phyloP scores from a whole-genome alignment of 2,113 vertebrate species.

The Emydura subglobosa region DNA sequence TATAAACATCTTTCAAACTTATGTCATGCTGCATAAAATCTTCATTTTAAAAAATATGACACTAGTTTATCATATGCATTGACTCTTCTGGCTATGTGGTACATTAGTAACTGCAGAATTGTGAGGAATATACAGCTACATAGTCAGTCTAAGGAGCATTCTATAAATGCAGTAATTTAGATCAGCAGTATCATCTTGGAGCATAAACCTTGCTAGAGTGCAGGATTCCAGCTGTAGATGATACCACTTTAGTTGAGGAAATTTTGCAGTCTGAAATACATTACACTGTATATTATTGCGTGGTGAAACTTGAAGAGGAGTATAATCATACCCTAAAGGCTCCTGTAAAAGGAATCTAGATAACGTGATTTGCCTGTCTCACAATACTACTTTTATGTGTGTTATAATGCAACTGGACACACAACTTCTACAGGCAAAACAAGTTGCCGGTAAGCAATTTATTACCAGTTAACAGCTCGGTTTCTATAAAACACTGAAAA shows the following conservation, averaged over 20 bases:
- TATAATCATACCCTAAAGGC: not conserved
- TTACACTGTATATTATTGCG: not conserved
- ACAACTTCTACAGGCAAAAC: not conserved
- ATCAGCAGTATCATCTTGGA: constrained; percentile 31
- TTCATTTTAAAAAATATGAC: not conserved
- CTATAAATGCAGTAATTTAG: constrained; percentile 56
- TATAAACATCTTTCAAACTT: not conserved
- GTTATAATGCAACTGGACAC: not conserved
- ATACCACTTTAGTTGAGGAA: constrained; percentile 22
- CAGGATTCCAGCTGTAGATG: constrained; percentile 38
- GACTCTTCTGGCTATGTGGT: not conserved
- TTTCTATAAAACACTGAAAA: not conserved
- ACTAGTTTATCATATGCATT: not conserved
- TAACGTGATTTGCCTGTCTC: not conserved
- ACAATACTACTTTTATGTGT: not conserved
- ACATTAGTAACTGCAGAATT: constrained; percentile 12
- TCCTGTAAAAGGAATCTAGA: not conserved
- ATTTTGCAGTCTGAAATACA: constrained; percentile 22
- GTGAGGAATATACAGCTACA: not conserved
- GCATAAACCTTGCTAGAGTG: constrained; percentile 31
- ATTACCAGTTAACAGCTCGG: not conserved
- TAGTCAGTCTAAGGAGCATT: constrained; percentile 3
- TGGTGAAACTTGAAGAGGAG: not conserved
- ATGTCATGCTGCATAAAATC: not conserved
- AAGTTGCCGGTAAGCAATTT: not conserved